These are phyloP conservation scores for Carcina quercana DNA, from an alignment of 2,888 invertebrate genomes.

Conservation along the genomic window DNA sequence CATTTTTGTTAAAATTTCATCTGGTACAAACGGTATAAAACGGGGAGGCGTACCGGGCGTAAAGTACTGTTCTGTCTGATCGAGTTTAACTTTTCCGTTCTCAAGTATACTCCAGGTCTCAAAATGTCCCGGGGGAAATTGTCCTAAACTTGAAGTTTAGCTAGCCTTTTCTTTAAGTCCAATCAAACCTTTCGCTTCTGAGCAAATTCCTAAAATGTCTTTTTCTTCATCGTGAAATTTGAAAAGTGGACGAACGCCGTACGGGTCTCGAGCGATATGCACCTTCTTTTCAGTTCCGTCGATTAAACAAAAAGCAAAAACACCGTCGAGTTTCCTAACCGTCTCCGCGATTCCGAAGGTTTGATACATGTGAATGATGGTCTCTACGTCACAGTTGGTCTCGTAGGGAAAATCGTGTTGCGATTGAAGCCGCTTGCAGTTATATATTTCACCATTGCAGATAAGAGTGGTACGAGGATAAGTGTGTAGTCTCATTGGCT, in stretches of 20 bases:
- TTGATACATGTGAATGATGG: slow-evolving; percentile 82
- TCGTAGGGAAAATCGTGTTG: slow-evolving; percentile 78
- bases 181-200: slow-evolving; percentile 79
- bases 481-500: slow-evolving; percentile 81
- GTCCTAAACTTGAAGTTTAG: slow-evolving; percentile 69
- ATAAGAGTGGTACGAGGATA: slow-evolving; percentile 79
- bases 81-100: slow-evolving; percentile 74
- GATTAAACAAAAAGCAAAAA: slow-evolving; percentile 85
- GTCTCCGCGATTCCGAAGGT: slow-evolving; percentile 79
- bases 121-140: slow-evolving; percentile 84
- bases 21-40: slow-evolving; percentile 43
- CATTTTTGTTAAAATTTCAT: slow-evolving; percentile 50
- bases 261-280: slow-evolving; percentile 84
- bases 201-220: slow-evolving; percentile 77
- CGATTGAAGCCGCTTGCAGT: slow-evolving; percentile 75
- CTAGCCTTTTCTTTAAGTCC: slow-evolving; percentile 46
- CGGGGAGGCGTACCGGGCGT: slow-evolving; percentile 70
- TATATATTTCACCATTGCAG: slow-evolving; percentile 93
- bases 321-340: slow-evolving; percentile 84
- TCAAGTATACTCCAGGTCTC: slow-evolving; percentile 79
- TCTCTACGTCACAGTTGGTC: slow-evolving; percentile 83
- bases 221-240: slow-evolving; percentile 67
- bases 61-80: slow-evolving; percentile 70
- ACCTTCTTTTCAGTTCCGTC: slow-evolving; percentile 80
- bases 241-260: slow-evolving; percentile 86